Conservation (phyloP, 2,888 invertebrate genomes). For the Eurois occulta region DNA sequence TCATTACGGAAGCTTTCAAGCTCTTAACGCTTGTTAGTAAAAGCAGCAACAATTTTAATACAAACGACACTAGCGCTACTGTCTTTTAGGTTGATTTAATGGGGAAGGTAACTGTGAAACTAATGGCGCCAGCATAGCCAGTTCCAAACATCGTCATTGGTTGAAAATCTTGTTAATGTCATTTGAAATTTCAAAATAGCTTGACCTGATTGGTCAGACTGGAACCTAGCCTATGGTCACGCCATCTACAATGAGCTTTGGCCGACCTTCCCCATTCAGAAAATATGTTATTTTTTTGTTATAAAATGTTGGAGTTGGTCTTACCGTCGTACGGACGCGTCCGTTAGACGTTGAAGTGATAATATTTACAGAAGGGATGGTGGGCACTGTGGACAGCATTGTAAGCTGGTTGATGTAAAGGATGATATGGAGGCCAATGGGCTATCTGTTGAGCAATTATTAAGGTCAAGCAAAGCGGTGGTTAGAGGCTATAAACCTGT, state of each 20-base stretch:
- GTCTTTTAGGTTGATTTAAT: not conserved
- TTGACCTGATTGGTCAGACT: not conserved
- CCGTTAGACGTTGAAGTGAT: slow-evolving; percentile 55
- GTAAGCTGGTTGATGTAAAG: slow-evolving; percentile 63
- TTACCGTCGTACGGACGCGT: slow-evolving; percentile 49
- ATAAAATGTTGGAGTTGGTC: slow-evolving; percentile 37
- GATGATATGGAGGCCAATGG: slow-evolving; percentile 60
- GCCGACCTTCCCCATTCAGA: not conserved
- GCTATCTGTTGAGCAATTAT: slow-evolving; percentile 60
- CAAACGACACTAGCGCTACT: not conserved
- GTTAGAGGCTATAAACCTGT: slow-evolving; percentile 8
- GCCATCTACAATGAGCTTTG: not conserved
- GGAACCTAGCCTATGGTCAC: not conserved
- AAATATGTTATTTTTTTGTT: slow-evolving; percentile 8
- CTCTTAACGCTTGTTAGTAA: not conserved
- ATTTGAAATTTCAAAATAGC: not conserved
- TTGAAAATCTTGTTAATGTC: not conserved
- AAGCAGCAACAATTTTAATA: not conserved
- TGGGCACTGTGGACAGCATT: slow-evolving; percentile 56
- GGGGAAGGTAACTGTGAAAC: slow-evolving; percentile 1
- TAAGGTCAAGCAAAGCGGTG: slow-evolving; percentile 31
- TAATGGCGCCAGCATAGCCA: not conserved
- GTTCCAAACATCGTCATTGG: not conserved
- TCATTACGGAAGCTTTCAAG: not conserved
- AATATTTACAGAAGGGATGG: slow-evolving; percentile 59